Base-by-base conservation (phyloP, 2,797 vertebrate genomes). In the Margarornis squamiger region DNA sequence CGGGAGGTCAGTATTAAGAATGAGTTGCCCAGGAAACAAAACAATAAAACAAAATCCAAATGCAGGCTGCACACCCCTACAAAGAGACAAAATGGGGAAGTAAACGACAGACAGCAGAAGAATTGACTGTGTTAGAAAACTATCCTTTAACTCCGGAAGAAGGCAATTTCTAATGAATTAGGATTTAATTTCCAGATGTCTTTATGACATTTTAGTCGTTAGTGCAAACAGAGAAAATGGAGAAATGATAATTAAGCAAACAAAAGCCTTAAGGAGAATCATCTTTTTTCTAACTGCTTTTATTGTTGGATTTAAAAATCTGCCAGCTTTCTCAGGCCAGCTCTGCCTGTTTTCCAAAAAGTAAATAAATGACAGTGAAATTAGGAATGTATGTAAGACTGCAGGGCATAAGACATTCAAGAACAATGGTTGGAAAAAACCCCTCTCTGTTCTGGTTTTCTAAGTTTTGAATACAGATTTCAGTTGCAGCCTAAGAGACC, bases 101-200 rank as follows among this genome's bases (percentile, higher is more conserved):
- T 10, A 83, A 22, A 59, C n/a, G 68, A 54, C 6, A 46, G 55
- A 61, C 10, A 51, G 36, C 34, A 76, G 66, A 92, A 91, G 38
- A 90, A 77, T 85, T 75, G 52, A 85, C 23, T 63, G 54, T 74
- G 74, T 58, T 87, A 84, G 36, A 93, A 16, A 90, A 74, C 49
- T 59, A 32, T 8, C 15, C 23, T 32, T 92, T 63, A 68, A 78
- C 38, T 62, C 59, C 0, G 2, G 55, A 86, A 88, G 48, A 71
- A 66, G 36, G 62, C 66, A 73, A 21, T 4, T 91, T n/a, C 48
- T 2, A 3, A 65, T 65, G 71, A 74, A 78, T 84, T 54, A 80
- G 66, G 55, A 80, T 70, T 92, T 91, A 59, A 65, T 67, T 94
- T 95, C 89, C 85, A 92, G 61, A 92, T 91, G 87, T 41, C 66